A percentile compares a stretch with the other conserved stretches of the same genome.
Evolutionary conservation across 1,140 invertebrate genomes (phyloP).

Genomic region (Drosophila orosa): DNA sequence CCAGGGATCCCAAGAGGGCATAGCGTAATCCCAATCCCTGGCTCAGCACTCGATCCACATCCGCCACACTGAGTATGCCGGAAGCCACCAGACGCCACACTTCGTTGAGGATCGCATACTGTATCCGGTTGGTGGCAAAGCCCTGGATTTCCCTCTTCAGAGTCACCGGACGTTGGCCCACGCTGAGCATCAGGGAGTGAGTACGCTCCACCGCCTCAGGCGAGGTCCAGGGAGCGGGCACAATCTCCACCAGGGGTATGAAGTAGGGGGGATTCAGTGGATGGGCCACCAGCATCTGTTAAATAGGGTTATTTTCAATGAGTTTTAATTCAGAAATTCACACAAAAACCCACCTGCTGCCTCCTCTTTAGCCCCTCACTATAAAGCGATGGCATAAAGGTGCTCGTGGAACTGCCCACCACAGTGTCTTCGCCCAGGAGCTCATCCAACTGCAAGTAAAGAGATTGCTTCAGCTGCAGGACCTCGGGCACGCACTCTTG

Average conservation of each 20-base stretch:
- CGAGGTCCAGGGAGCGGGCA: conserved; percentile 95
- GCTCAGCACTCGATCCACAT: conserved; percentile 96
- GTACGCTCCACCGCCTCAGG: conserved; percentile 85
- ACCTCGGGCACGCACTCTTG: conserved; percentile 97
- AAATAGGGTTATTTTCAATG: background rate
- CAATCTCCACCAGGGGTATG: conserved; percentile 96
- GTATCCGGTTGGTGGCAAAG: conserved; percentile 97
- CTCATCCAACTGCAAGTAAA: conserved; percentile 91
- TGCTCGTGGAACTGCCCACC: conserved; percentile 95
- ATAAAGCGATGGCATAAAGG: conserved; percentile 94
- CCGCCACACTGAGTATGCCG: conserved; percentile 93
- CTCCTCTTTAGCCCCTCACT: conserved; percentile 86
- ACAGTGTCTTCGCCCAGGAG: conserved; percentile 89
- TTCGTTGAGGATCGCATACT: conserved; percentile 98
- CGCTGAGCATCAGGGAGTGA: conserved; percentile 91
- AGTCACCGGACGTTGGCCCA: conserved; percentile 95
- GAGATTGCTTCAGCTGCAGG: conserved; percentile 92
- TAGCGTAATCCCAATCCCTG: conserved; percentile 97
- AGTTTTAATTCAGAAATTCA: too few species aligned
- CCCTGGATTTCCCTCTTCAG: conserved; percentile 94
- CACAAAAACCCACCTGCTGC: conserved; percentile 51
- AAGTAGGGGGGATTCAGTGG: conserved; percentile 98
- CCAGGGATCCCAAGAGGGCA: conserved; percentile 96
- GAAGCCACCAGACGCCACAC: conserved; percentile 94
- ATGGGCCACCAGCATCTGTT: conserved; percentile 88